Base-by-base conservation (phyloP, 2,113 vertebrate species). In the Malurus elegans region DNA sequence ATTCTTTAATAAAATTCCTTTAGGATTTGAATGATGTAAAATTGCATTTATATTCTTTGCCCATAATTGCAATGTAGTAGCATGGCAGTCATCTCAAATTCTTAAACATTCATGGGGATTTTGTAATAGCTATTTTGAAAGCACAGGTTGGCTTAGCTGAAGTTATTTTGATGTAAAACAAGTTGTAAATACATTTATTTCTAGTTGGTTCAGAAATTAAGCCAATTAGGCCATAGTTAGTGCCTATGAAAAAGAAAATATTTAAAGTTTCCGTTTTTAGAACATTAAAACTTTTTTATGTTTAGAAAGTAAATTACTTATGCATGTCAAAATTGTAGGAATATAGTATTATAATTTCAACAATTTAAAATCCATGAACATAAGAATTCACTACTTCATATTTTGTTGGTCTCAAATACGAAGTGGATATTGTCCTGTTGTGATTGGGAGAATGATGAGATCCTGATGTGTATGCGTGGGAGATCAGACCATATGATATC, bases 1-100 rank as follows among this genome's bases (percentile, higher is more conserved):
- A 98, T 95, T 88, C 19, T 83, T 70, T 24, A 71, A 40, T 72
- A 76, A 82, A 82, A 92, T 95, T 91, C 56, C 34, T 64, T 89
- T 74, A 92, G 78, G 28, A 67, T 92, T 79, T 93, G 48, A 72
- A 38, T 81, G 34, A 44, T 73, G 13, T 89, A 86, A 87, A 84
- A 96, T 61, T 86, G 26, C 56, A 53, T 94, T 6, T 56, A 14
- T 64, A 21, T 90, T 95, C 23, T 76, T 54, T 93, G 82, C 3
- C 81, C 34, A 9, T 60, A 70, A 44, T 69, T 92, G 48, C 51
- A 84, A 29, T 79, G 29, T 92, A 50, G n/a, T 88, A 82, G 24
- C 34, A 24, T 6, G 87, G 17, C 47, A n/a, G 65, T 79, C 1
- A 57, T 93, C 44, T 91, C 28, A 81, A 51, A 44, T 75, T 83